These are phyloP conservation scores for Podarcis raffonei DNA, from an alignment of 2,113 vertebrate species.

Conservation along the genomic window DNA sequence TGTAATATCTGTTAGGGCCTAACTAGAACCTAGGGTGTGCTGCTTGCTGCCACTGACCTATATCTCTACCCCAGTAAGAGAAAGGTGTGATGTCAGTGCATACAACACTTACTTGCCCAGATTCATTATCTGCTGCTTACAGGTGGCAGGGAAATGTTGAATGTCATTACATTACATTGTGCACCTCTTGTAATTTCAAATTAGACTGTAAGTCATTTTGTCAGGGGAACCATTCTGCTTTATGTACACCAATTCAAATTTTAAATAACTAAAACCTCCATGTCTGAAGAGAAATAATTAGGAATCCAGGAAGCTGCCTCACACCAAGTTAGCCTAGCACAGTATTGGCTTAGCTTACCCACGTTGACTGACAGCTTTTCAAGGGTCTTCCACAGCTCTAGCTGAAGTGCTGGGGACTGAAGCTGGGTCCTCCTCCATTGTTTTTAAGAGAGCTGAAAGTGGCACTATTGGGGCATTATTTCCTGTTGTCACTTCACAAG, in stretches of 20 bases:
- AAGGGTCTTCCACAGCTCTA: no score
- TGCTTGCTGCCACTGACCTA: not conserved
- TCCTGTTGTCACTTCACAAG: not conserved
- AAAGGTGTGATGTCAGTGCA: not conserved
- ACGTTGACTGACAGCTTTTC: no score
- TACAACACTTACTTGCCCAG: not conserved
- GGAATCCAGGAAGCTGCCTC: no score
- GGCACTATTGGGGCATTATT: not conserved
- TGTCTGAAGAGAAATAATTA: not conserved
- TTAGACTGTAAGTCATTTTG: no score
- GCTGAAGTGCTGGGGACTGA: not conserved
- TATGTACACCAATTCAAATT: not conserved
- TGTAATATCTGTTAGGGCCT: not conserved
- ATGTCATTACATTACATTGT: not conserved
- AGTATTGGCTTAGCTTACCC: not conserved
- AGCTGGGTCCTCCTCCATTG: rapidly evolving
- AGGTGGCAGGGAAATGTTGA: not conserved
- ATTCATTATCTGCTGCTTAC: not conserved
- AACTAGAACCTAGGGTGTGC: not conserved
- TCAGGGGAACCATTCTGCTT: not conserved
- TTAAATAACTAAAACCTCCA: not conserved
- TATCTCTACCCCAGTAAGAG: not conserved
- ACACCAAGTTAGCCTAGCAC: no score
- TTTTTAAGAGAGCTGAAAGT: not conserved
- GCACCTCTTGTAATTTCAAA: not conserved